Conservation (phyloP, 35 echinoderm and acorn worm species). For the Apostichopus japonicus region DNA sequence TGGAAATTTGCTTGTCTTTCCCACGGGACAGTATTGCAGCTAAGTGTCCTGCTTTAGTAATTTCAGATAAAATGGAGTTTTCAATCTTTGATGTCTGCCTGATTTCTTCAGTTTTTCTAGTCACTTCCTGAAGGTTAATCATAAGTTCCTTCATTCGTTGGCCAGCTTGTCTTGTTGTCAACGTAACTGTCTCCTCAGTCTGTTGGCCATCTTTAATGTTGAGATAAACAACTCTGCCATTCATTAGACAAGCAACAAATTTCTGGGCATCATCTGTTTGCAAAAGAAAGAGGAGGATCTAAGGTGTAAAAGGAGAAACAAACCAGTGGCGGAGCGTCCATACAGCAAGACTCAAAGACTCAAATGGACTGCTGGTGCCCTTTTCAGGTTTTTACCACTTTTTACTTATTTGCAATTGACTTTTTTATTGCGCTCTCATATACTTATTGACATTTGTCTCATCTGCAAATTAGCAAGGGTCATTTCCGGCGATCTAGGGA, state of each 20-base stretch:
- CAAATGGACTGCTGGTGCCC: too few species aligned
- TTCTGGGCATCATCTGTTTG: not conserved
- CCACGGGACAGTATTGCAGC: not conserved
- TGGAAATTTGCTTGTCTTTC: not conserved
- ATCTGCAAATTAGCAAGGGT: too few species aligned
- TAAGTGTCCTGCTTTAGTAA: constrained; percentile 29
- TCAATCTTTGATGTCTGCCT: not conserved
- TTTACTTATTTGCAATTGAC: too few species aligned
- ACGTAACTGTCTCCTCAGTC: not conserved
- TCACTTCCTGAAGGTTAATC: not conserved
- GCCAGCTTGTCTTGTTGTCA: constrained; percentile 25
- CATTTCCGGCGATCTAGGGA: too few species aligned
- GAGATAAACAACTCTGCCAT: not conserved
- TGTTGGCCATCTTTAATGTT: not conserved
- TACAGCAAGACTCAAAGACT: too few species aligned
- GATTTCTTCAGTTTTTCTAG: not conserved
- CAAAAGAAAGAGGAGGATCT: too few species aligned
- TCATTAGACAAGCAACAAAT: not conserved
- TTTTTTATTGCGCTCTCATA: too few species aligned
- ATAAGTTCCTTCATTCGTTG: constrained; percentile 58
- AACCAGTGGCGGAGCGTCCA: too few species aligned
- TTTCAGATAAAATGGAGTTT: not conserved
- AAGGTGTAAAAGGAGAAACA: too few species aligned
- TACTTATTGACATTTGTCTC: too few species aligned
- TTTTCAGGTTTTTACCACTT: too few species aligned